These are phyloP conservation scores for Eclectus roratus DNA, from an alignment of 2,113 vertebrate species.

Conservation along the genomic window DNA sequence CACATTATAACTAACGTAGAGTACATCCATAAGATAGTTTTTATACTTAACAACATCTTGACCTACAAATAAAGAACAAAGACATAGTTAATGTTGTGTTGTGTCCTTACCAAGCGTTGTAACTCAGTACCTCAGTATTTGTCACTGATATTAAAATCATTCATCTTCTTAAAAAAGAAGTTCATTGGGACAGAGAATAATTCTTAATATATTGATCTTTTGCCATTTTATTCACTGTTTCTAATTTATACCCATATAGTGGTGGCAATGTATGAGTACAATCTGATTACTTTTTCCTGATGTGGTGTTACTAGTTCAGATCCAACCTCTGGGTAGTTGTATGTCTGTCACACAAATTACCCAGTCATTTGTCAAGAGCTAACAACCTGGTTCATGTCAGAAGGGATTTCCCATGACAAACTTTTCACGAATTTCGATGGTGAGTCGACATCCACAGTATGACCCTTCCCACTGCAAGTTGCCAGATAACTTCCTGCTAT, in stretches of 20 bases:
- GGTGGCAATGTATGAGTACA: background rate
- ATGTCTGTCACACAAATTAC: background rate
- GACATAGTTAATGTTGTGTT: background rate
- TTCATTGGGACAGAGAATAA: background rate
- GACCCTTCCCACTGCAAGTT: background rate
- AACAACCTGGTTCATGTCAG: background rate
- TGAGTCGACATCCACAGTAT: background rate
- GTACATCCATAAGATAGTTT: constrained; percentile 88
- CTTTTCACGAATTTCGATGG: background rate
- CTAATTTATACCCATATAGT: background rate
- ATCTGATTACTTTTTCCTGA: background rate
- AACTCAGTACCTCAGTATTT: background rate
- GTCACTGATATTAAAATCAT: background rate
- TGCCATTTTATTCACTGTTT: background rate
- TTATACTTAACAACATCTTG: constrained; percentile 91
- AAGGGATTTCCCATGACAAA: background rate
- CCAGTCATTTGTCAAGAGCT: background rate
- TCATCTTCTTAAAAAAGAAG: background rate
- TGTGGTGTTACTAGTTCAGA: background rate
- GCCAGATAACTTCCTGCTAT: background rate
- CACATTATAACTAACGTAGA: constrained; percentile 76
- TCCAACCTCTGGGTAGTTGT: background rate
- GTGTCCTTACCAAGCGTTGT: background rate
- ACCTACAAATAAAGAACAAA: constrained; percentile 70
- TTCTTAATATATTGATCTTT: background rate